Evolutionary conservation across 2,888 invertebrate species (phyloP), one percentile per base, ranked within the genome.

Genomic region (Brachyptera risi): DNA sequence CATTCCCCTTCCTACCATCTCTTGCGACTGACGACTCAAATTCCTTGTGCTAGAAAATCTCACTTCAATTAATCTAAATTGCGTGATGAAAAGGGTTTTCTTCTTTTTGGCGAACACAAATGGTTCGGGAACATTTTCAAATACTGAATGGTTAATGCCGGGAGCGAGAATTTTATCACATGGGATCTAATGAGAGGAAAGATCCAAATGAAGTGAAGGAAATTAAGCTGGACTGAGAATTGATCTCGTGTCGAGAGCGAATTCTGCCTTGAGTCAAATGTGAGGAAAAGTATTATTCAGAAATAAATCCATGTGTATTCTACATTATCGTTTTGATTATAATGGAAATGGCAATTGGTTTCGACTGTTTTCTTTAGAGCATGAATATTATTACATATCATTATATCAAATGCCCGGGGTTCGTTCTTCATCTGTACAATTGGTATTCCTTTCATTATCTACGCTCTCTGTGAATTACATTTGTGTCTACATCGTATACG

Each of bases 1-100:
- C 21, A 11, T 21, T 17, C 3, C 44, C 44, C n/a, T 19, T 19
- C n/a, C n/a, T n/a, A n/a, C n/a, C n/a, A n/a, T n/a, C n/a, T n/a
- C 50, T 27, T 27, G 27, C 31, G 50, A 51, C 35, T 54, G 54
- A 31, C 54, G 54, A 54, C 35, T 47, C 47, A 24, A 23, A 54
- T 54, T 54, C 35, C 35, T 31, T 21, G 54, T 54, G 54, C 31
- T 37, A 58, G 61, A 61, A 61, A 61, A 58, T 61, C 61, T 61
- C 50, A 58, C 50, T 61, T 49, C 61, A 61, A 61, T 61, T 61
- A 61, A 57, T 50, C 50, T 51, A 61, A 58, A 61, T 61, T 61
- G 61, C 61, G 35, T 54, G 54, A 54, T 54, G 54, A 54, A 54
- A 54, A 21, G 54, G 54, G 54, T 17, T 54, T 35, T 9, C 37